Base-by-base conservation (phyloP, 2,888 invertebrate species). In the Serripes groenlandicus region DNA sequence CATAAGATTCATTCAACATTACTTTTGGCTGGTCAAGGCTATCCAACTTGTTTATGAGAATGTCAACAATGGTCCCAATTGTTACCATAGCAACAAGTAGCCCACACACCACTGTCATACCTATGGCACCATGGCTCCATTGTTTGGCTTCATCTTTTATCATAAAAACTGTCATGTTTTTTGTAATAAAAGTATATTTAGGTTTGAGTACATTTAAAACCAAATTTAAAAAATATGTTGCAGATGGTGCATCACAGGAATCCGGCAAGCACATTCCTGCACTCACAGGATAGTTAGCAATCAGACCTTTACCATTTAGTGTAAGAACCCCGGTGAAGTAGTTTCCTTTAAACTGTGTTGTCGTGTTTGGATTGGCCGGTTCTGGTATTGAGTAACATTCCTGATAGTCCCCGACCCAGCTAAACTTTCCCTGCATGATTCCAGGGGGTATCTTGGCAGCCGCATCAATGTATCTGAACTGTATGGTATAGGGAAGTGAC, bases 361-460 rank as follows among this genome's bases (percentile, higher is more conserved):
- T 66, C n/a, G 82, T 75, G 1, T 32, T 1, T 30, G 70, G 68
- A 42, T 83, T 78, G 4, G 30, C 11, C 11, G 75, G 32, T 21
- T 56, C 21, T n/a, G 52, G 37, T 18, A 83, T 78, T n/a, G 37
- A 49, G 32, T 71, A 54, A 60, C 85, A 85, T 60, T 85, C 81
- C n/a, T 77, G 70, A 34, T 73, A 79, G 34, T 82, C 79, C 15
- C 85, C 85, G 5, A 77, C 79, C 85, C 85, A 85, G 32, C 70
- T 76, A 32, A 66, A 70, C 9, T 77, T 69, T 34, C 81, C 81
- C 71, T 77, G 70, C 21, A 85, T 35, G 26, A 85, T 70, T 1
- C 85, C 85, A 68, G 58, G 23, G 11, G 80, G 84, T 35, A 81
- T 75, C 35, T 84, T 84, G 23, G 75, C 26, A 0, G 78, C 26